Evolutionary conservation across 2,888 invertebrate species (phyloP).

Genomic region (Meandrusa payeni): DNA sequence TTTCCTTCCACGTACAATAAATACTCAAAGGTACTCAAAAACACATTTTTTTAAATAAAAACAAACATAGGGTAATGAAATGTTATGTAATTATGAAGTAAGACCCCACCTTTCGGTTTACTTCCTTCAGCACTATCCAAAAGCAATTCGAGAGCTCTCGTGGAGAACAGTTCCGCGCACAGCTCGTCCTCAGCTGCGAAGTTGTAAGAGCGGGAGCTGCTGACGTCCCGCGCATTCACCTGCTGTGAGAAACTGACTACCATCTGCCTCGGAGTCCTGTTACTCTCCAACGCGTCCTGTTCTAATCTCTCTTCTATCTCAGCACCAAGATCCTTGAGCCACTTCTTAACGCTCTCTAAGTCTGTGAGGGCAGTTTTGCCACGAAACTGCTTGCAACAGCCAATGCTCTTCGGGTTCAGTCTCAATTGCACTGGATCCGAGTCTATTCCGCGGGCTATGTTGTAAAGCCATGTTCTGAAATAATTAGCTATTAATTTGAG

Average conservation of each 20-base stretch:
- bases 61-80: no score
- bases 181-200: slow-evolving; percentile 81
- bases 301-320: slow-evolving; percentile 92
- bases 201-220: slow-evolving; percentile 83
- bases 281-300: slow-evolving; percentile 90
- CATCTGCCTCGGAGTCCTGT: slow-evolving; percentile 89
- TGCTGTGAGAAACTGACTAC: slow-evolving; percentile 86
- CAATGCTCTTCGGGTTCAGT: slow-evolving; percentile 95
- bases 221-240: slow-evolving; percentile 75
- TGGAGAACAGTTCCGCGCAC: slow-evolving; percentile 84
- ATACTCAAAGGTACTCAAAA: no score
- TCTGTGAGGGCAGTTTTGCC: slow-evolving; percentile 88
- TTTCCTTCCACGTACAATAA: no score
- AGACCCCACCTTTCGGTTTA: slow-evolving; percentile 61
- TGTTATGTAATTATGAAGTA: no score
- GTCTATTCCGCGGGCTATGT: slow-evolving; percentile 93
- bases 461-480: slow-evolving; percentile 89
- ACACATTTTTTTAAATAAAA: no score
- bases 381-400: slow-evolving; percentile 96
- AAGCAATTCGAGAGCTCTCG: slow-evolving; percentile 84
- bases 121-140: slow-evolving; percentile 80
- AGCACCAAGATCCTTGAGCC: slow-evolving; percentile 89
- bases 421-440: slow-evolving; percentile 92
- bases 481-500: not conserved
- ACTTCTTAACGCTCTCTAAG: slow-evolving; percentile 85